phyloP scores from a whole-genome alignment of 2,113 vertebrate species.

The Puma concolor region DNA sequence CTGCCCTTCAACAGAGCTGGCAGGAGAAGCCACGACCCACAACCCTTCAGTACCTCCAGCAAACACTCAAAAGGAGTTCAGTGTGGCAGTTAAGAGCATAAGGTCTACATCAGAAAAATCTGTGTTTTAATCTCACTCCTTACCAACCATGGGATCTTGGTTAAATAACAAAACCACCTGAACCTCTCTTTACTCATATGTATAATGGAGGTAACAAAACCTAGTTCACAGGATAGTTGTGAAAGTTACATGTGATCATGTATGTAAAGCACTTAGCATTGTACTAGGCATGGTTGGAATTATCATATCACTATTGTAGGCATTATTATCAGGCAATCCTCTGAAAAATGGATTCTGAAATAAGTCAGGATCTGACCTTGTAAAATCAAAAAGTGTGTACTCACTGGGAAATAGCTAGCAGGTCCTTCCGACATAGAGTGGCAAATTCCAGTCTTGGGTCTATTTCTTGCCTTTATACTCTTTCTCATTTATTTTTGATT shows the following conservation, averaged over 20 bases:
- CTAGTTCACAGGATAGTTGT: neutral
- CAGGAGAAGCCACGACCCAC: neutral
- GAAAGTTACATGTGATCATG: neutral
- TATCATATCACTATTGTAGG: neutral
- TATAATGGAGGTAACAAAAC: constrained; percentile 27
- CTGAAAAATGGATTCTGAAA: constrained; percentile 26
- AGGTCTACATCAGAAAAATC: neutral
- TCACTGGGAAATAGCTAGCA: constrained; percentile 72
- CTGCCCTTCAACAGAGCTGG: neutral
- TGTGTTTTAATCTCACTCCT: neutral
- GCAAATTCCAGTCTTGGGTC: constrained; percentile 62
- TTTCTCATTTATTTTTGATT: constrained; percentile 80
- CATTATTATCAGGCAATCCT: constrained; percentile 31
- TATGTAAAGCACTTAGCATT: neutral
- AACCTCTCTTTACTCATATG: constrained; percentile 33
- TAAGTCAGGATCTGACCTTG: constrained; percentile 61
- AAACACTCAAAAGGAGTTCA: neutral
- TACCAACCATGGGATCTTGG: neutral
- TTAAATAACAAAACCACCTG: neutral
- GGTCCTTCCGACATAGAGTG: neutral
- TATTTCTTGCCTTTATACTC: constrained; percentile 74
- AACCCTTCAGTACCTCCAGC: neutral
- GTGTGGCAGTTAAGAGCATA: neutral
- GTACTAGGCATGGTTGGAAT: neutral
- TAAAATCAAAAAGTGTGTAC: constrained; percentile 64